Conservation (phyloP, 2,797 vertebrate species). For the Corythornis leucogaster region DNA sequence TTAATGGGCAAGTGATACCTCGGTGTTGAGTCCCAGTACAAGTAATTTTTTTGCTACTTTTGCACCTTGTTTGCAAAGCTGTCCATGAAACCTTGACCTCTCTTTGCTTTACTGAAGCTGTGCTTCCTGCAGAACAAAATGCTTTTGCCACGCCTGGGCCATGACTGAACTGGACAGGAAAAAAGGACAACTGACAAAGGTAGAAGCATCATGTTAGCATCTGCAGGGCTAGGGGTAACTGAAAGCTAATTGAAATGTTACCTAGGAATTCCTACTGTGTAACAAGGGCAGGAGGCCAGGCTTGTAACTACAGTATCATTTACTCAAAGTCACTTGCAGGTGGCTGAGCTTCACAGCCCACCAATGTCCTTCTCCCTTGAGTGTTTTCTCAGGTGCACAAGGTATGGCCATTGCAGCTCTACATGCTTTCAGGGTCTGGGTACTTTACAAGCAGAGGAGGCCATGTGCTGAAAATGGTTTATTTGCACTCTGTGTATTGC, state of each 20-base stretch:
- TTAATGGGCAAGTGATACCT: accelerated
- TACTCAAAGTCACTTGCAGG: background rate
- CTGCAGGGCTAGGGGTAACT: background rate
- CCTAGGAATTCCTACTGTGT: background rate
- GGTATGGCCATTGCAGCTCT: background rate
- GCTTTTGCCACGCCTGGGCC: background rate
- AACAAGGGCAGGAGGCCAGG: background rate
- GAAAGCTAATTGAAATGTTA: background rate
- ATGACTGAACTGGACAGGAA: background rate
- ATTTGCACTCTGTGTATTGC: background rate
- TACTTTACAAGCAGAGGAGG: background rate
- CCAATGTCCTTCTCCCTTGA: too few species aligned
- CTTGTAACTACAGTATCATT: background rate
- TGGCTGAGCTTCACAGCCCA: background rate
- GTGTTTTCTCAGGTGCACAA: background rate
- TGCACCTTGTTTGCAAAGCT: background rate
- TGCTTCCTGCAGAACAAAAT: background rate
- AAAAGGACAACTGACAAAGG: accelerated
- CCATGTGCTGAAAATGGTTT: background rate
- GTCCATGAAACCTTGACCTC: background rate
- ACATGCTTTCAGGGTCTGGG: background rate
- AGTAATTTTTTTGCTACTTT: background rate
- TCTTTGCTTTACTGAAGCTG: background rate
- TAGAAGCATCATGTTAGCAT: background rate
- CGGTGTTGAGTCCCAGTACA: background rate